A percentile compares a stretch with the other conserved stretches of the same genome.
These are phyloP conservation scores for Prionailurus viverrinus DNA, from an alignment of 2,113 vertebrate genomes.

Conservation along the genomic window DNA sequence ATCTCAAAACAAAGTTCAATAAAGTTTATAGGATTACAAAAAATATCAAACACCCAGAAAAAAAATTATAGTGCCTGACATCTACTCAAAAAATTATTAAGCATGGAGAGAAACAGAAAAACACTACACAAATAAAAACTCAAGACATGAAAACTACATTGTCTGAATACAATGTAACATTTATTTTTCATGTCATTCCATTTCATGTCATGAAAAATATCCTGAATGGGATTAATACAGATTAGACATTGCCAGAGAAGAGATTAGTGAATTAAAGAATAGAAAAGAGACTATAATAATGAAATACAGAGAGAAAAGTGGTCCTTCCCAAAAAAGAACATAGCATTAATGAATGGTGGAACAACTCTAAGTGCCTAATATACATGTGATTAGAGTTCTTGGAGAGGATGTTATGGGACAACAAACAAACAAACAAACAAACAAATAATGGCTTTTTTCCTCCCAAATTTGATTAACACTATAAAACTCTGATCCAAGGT, in stretches of 20 bases:
- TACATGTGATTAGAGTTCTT: background rate
- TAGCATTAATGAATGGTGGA: background rate
- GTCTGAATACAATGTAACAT: background rate
- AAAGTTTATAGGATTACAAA: slow-evolving; percentile 3
- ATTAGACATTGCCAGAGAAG: background rate
- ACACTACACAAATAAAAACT: background rate
- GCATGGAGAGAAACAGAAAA: background rate
- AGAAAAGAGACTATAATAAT: background rate
- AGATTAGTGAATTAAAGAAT: background rate
- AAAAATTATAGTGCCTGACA: background rate
- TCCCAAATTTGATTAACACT: background rate
- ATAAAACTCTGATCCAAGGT: background rate
- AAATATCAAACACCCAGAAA: background rate
- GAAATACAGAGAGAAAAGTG: background rate
- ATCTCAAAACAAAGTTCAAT: background rate
- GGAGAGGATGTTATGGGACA: background rate
- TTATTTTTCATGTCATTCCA: background rate
- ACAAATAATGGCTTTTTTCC: background rate
- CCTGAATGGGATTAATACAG: background rate
- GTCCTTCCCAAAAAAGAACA: background rate
- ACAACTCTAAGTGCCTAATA: background rate
- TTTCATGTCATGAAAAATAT: background rate
- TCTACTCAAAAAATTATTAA: slow-evolving; percentile 6
- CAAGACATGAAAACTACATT: background rate
- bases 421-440: background rate